Base-by-base conservation (phyloP, 2,113 vertebrate genomes). In the Tringa solitaria region DNA sequence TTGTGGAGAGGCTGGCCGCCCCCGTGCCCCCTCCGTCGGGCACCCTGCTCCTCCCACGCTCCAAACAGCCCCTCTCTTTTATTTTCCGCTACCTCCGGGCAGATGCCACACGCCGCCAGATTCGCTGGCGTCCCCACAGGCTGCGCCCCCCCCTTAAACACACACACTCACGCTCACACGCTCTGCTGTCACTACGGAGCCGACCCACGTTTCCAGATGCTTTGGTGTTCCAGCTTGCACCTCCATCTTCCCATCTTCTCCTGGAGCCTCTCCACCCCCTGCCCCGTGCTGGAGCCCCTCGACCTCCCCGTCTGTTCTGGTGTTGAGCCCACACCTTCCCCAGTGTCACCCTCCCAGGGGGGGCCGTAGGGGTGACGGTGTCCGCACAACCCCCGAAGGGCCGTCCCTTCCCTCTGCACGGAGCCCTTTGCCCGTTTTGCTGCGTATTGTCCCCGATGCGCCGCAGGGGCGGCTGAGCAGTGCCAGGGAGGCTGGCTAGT, bases 381-480 rank as follows among this genome's bases (percentile, higher is more conserved):
- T 20, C 35, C 27, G 2, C 35, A 1, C 32, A 11, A 33, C 37
- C 37, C 8, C 12, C 8, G 0, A 14, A 2, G 9, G 2, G n/a
- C 68, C 5, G 3, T 8, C 39, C n/a, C 17, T 22, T 33, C 37
- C 24, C 30, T n/a, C 27, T 3, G 18, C 50, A 2, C 4, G 2
- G 56, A 20, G 6, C 1, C 4, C 4, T 46, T 14, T 46, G 21
- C 73, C 26, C 9, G 0, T 32, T 56, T 26, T 21, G 14, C 26
- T 1, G 0, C 8, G 1, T 1, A 1, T 33, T 6, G 27, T 33
- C 22, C 60, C 56, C 46, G 0, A 1, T 7, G 50, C 6, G 2
- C 39, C 23, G 19, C 65, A 23, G 37, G 56, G 57, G 64, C 9
- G 3, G 70, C 54, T 54, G 46, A 46, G 56, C 33, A 2, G 14